Conservation (phyloP, 2,888 invertebrate genomes). For the Phalera bucephala region DNA sequence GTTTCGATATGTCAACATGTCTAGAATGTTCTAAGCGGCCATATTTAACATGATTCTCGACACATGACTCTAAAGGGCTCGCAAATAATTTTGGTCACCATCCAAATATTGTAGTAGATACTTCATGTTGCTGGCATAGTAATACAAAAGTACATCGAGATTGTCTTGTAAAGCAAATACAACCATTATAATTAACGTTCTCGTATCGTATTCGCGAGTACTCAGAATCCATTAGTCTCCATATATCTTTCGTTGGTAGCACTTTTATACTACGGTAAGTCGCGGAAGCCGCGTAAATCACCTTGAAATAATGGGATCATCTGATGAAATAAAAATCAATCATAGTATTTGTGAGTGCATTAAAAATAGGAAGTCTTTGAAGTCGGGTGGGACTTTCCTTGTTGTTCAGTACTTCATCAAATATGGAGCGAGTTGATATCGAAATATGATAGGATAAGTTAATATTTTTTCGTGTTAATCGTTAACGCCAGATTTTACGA, state of each 20-base stretch:
- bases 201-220: slow-evolving; percentile 17
- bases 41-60: slow-evolving; percentile 17
- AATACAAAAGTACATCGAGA: slow-evolving; percentile 3
- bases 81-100: slow-evolving; percentile 9
- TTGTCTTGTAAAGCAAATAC: slow-evolving; percentile 17
- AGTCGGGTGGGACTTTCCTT: too few relatives aligned
- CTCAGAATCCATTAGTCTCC: slow-evolving; percentile 28
- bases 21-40: slow-evolving; percentile 3
- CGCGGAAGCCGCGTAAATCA: slow-evolving; percentile 15
- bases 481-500: too few relatives aligned
- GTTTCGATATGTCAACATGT: slow-evolving; percentile 4
- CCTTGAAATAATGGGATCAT: slow-evolving; percentile 11
- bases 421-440: too few relatives aligned
- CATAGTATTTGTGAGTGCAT: slow-evolving; percentile 6
- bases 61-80: slow-evolving; percentile 15
- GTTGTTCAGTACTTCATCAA: neutral
- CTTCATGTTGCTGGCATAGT: neutral
- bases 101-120: slow-evolving; percentile 3
- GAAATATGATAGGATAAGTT: too few relatives aligned
- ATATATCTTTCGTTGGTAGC: slow-evolving; percentile 19
- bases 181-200: slow-evolving; percentile 21
- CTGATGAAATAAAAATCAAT: slow-evolving; percentile 6
- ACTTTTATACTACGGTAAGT: slow-evolving; percentile 17
- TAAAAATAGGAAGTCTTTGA: slow-evolving; percentile 1
- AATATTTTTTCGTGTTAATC: too few relatives aligned